Conservation (phyloP, 30 jellyfish, hydroid and myxozoan species). For the Hydractinia symbiolongicarpus region DNA sequence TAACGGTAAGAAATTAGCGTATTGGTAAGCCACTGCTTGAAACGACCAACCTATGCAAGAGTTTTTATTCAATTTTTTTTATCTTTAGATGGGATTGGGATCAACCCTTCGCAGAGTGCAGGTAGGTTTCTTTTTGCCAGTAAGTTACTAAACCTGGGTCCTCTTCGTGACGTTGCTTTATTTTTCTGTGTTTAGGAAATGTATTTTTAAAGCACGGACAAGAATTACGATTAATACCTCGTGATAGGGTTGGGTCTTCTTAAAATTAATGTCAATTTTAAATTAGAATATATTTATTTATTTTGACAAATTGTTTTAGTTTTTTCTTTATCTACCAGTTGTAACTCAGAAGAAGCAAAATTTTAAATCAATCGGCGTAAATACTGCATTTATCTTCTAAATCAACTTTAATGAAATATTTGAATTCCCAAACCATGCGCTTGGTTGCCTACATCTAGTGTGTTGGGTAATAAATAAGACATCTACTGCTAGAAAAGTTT, state of each 20-base stretch:
- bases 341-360: background rate
- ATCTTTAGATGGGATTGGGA: conserved; percentile 92
- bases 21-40: background rate
- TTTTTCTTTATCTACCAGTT: background rate
- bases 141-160: background rate
- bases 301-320: background rate
- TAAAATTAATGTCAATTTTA: background rate
- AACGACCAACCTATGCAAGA: background rate
- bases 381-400: no score
- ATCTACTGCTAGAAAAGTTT: no score
- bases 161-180: background rate
- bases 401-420: no score
- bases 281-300: conserved; percentile 19
- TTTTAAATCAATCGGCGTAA: background rate
- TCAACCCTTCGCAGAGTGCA: conserved; percentile 97
- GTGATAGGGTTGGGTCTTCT: conserved; percentile 85
- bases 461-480: no score
- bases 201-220: conserved; percentile 96
- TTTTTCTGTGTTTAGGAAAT: conserved; percentile 42
- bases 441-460: no score
- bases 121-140: conserved; percentile 38
- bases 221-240: conserved; percentile 83
- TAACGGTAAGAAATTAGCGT: conserved; percentile 53
- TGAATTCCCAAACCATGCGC: no score
- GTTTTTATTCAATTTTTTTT: background rate